phyloP scores from a whole-genome alignment of 2,888 invertebrate genomes.

The Parochlus steinenii region DNA sequence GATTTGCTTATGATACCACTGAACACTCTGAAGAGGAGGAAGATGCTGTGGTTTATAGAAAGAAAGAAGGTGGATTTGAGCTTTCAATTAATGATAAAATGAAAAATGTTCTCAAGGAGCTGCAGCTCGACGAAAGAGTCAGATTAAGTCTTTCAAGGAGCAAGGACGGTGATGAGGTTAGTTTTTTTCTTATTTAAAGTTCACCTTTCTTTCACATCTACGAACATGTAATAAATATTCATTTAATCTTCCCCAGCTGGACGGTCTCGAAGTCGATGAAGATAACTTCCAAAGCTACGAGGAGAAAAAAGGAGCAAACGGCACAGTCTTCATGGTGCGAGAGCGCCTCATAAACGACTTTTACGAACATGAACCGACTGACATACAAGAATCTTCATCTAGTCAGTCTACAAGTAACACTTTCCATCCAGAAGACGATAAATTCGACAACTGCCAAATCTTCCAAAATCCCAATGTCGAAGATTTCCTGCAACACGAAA shows the following conservation, averaged over 20 bases:
- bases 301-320: slow-evolving; percentile 10
- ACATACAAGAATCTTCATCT: neutral
- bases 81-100: slow-evolving; percentile 32
- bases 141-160: slow-evolving; percentile 31
- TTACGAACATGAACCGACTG: slow-evolving; percentile 7
- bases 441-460: slow-evolving; percentile 24
- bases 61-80: slow-evolving; percentile 17
- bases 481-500: slow-evolving; percentile 9
- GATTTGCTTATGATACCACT: slow-evolving; percentile 12
- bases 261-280: slow-evolving; percentile 20
- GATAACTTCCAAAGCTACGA: slow-evolving; percentile 20
- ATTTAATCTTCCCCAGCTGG: too few species aligned
- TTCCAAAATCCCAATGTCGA: slow-evolving; percentile 27
- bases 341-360: slow-evolving; percentile 13
- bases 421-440: neutral
- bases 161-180: slow-evolving; percentile 23
- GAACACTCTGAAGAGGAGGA: neutral
- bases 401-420: neutral
- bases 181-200: too few species aligned
- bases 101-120: slow-evolving; percentile 31
- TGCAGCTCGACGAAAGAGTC: slow-evolving; percentile 29
- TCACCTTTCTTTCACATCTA: too few species aligned
- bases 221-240: too few species aligned
- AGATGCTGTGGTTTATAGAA: slow-evolving; percentile 22
- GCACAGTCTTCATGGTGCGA: slow-evolving; percentile 13